phyloP scores from a whole-genome alignment of 2,113 vertebrate genomes.

The Psittacus erithacus region DNA sequence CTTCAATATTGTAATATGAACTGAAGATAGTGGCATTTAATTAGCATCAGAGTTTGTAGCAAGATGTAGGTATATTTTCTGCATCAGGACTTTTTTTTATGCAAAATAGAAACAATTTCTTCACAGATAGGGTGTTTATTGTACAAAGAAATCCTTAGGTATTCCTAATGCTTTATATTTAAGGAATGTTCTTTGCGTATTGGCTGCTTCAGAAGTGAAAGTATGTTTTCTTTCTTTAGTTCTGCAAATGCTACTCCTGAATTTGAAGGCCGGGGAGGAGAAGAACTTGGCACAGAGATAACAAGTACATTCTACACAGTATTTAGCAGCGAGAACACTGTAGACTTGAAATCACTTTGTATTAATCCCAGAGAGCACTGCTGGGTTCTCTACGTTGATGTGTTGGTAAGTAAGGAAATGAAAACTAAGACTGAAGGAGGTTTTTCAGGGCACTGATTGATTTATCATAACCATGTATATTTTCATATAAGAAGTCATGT shows the following conservation, averaged over 20 bases:
- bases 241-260: constrained; percentile 95
- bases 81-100: background rate
- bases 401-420: constrained; percentile 84
- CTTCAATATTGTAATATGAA: background rate
- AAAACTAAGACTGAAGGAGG: background rate
- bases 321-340: constrained; percentile 85
- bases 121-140: background rate
- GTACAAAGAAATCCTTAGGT: background rate
- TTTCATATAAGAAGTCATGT: background rate
- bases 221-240: constrained; percentile 66
- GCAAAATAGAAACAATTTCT: background rate
- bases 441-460: background rate
- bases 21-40: background rate
- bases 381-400: constrained; percentile 96
- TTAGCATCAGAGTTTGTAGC: background rate
- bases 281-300: constrained; percentile 91
- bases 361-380: constrained; percentile 91
- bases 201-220: background rate
- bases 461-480: background rate
- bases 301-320: constrained; percentile 90
- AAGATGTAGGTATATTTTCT: background rate
- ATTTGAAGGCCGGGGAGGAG: constrained; percentile 95
- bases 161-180: background rate
- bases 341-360: constrained; percentile 86
- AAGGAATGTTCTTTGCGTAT: background rate